phyloP scores from a whole-genome alignment of 2,797 vertebrate species.

The Momotus momota region DNA sequence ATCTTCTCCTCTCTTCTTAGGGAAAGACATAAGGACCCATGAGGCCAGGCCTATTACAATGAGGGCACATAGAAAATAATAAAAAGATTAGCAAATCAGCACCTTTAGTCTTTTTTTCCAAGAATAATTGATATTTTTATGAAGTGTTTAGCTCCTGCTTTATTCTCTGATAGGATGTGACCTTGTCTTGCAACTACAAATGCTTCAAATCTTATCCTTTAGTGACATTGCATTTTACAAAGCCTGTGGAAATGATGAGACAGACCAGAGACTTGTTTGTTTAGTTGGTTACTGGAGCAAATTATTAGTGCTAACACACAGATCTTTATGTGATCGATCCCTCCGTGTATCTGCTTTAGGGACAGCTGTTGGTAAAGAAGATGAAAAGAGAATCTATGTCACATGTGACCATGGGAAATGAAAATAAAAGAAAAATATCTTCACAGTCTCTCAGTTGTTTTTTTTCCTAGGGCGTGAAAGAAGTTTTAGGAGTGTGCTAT shows the following conservation, averaged over 20 bases:
- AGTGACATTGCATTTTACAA: not conserved
- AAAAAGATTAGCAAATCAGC: not conserved
- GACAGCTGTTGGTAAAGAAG: not conserved
- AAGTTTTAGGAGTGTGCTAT: not conserved
- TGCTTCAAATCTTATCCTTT: not conserved
- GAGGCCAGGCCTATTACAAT: accelerated
- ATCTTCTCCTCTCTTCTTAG: not conserved
- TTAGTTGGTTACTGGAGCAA: not conserved
- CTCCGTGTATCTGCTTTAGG: not conserved
- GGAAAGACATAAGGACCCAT: not conserved
- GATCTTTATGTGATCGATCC: not conserved
- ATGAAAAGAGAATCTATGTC: not conserved
- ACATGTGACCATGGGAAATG: not conserved
- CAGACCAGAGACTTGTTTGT: not conserved
- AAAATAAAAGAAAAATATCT: not conserved
- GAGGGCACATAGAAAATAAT: not conserved
- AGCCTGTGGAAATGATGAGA: not conserved
- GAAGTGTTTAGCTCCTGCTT: not conserved
- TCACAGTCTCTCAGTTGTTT: not conserved
- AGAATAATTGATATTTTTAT: not conserved
- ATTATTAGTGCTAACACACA: not conserved
- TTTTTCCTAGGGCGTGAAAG: not conserved
- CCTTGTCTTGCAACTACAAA: not conserved
- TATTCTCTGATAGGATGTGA: not conserved
- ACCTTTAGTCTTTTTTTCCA: not conserved